Evolutionary conservation across 2,797 vertebrate species (phyloP).

Genomic region (Lates japonicus): DNA sequence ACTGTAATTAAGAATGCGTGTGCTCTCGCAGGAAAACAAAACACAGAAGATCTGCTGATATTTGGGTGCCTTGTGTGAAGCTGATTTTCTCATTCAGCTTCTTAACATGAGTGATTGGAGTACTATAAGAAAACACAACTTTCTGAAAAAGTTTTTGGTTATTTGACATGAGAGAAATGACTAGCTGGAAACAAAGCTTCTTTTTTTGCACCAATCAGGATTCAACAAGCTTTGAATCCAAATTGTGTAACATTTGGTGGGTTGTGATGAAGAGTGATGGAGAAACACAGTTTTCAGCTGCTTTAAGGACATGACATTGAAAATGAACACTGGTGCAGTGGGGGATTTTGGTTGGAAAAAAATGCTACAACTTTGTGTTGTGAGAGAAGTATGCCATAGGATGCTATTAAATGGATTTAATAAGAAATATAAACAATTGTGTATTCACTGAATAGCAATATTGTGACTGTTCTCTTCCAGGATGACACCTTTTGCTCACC

Average conservation of each 20-base stretch:
- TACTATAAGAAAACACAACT: not conserved
- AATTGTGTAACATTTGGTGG: not conserved
- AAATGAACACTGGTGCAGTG: not conserved
- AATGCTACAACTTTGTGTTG: too few species aligned
- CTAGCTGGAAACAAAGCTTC: not conserved
- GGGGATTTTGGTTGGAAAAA: not conserved
- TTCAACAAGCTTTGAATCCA: not conserved
- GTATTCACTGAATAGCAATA: too few species aligned
- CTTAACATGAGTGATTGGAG: not conserved
- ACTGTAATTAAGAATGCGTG: constrained; percentile 58
- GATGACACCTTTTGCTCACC: constrained; percentile 83
- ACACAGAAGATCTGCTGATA: not conserved
- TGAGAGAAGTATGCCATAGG: not conserved
- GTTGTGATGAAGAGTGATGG: not conserved
- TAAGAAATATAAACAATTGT: not conserved
- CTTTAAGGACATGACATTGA: not conserved
- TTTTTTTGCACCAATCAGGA: not conserved
- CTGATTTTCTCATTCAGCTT: not conserved
- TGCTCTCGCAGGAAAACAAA: constrained; percentile 42
- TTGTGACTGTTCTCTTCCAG: not conserved
- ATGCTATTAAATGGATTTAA: not conserved
- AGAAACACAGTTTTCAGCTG: not conserved
- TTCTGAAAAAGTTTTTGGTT: not conserved
- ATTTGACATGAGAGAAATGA: not conserved
- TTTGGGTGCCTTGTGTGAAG: constrained; percentile 9